These are phyloP conservation scores for Scaptomyza caliginosa DNA, from an alignment of 2,888 invertebrate genomes.

Conservation along the genomic window DNA sequence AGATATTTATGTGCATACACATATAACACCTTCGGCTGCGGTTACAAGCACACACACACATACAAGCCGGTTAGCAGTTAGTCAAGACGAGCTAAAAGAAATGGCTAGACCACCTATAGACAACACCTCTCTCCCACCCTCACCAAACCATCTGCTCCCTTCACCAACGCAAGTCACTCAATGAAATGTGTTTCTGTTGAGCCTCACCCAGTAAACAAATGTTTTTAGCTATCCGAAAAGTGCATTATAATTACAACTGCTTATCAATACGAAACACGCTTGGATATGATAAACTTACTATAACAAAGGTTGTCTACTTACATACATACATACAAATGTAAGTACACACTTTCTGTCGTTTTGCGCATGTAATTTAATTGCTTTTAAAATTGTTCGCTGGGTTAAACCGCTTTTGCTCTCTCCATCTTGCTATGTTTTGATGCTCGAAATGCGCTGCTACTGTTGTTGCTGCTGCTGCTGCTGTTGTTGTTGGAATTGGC, in stretches of 20 bases:
- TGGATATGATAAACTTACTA: too few species aligned
- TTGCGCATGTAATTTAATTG: neutral
- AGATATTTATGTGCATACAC: neutral
- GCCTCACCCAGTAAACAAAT: conserved; percentile 31
- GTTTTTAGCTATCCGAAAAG: neutral
- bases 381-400: conserved; percentile 4
- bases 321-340: neutral
- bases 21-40: conserved; percentile 44
- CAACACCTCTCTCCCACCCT: neutral
- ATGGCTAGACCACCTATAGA: conserved; percentile 8
- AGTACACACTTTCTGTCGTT: neutral
- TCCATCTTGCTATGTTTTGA: neutral
- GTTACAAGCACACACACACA: conserved; percentile 2
- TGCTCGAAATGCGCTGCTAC: neutral
- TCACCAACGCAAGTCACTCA: conserved; percentile 41
- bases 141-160: neutral
- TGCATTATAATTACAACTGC: neutral
- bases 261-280: too few species aligned
- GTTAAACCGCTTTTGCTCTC: neutral
- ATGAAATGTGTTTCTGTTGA: conserved; percentile 38
- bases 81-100: conserved; percentile 5
- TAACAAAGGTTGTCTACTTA: too few species aligned
- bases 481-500: conserved; percentile 15
- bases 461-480: conserved; percentile 15
- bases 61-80: conserved; percentile 8